Evolutionary conservation across 2,888 invertebrate genomes (phyloP), one percentile per base, ranked within the genome.

Genomic region (Strigamia transsilvanica): DNA sequence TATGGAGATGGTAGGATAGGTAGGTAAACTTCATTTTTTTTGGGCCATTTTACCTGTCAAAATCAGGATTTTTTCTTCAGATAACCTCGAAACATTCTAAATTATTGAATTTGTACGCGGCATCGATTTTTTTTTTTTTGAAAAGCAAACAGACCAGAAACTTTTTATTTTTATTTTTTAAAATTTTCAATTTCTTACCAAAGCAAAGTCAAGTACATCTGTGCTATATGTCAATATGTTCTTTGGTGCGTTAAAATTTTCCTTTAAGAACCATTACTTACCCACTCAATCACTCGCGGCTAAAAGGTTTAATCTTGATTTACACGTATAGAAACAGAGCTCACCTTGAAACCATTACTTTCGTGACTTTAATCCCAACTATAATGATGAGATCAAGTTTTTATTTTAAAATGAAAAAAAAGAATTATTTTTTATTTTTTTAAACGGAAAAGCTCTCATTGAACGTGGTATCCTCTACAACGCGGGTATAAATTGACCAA

Each of bases 381-480:
- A 27, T 27, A 27, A 27, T 2, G 27, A 27, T 27, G 27, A 27
- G 27, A 27, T 27, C 27, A 27, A 27, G 3, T 2, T 27, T 27
- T 27, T 2, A 2, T 27, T 27, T 27, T 3, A 27, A 27, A 27
- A 27, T 27, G 3, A 27, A 27, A 27, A 27, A 27, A 27, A 27
- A 27, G 3, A 27, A 27, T 27, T 27, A 27, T 27, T 27, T 27
- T 27, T 27, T 27, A 27, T 27, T 27, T 27, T 27, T 27, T 2
- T 27, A 27, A 82, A 91, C 91, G 2, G 91, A 91, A 1, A 89
- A 27, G 90, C n/a, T n/a, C n/a, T n/a, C n/a, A n/a, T n/a, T n/a
- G n/a, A n/a, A n/a, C n/a, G n/a, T n/a, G n/a, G n/a, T n/a, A n/a
- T n/a, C n/a, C n/a, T n/a, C n/a, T n/a, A n/a, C n/a, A n/a, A n/a